Evolutionary conservation across 1,140 invertebrate species (phyloP), one percentile per base, ranked within the genome.

Genomic region (Pogonognathellus flavescens): DNA sequence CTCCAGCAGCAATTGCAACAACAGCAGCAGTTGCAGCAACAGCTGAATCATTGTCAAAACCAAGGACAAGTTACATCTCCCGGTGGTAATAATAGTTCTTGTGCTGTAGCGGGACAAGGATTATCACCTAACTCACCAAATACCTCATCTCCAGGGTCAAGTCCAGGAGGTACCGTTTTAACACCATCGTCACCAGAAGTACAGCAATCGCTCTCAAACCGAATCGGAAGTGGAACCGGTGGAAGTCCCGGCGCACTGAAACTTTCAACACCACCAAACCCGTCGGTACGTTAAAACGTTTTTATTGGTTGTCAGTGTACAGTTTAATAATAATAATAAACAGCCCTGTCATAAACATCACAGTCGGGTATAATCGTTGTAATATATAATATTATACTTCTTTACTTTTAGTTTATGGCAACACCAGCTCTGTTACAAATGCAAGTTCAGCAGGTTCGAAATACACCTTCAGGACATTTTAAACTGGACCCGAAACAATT

Each of bases 401-500:
- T 66, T 76, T 6, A 25, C 4, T 85, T 59, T 53, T 5, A 62
- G 59, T 84, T 84, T 60, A 85, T 85, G 53, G 84, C 66, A 55
- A 66, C 84, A 18, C 82, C 87, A 16, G 62, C 85, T 22, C 49
- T 86, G 50, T 80, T 88, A 22, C 87, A 88, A 60, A 86, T 88
- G 87, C 87, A 88, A 53, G 83, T 88, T 41, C 87, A 87, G 53
- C 87, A 87, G 59, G 87, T 86, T 76, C 82, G 86, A 57, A 83
- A 52, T 50, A 76, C 50, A 49, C 57, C 85, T 20, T 22, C 55
- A 20, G 72, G 81, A 49, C 84, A 87, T 14, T 83, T 84, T 41
- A 87, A 88, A 62, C 50, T 88, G 41, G 87, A 88, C 52, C 60
- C 87, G 16, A 84, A 85, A 41, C 85, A 88, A 85, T 53, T 88